Evolutionary conservation across 2,797 vertebrate species (phyloP).

Genomic region (Pagetopsis macropterus): DNA sequence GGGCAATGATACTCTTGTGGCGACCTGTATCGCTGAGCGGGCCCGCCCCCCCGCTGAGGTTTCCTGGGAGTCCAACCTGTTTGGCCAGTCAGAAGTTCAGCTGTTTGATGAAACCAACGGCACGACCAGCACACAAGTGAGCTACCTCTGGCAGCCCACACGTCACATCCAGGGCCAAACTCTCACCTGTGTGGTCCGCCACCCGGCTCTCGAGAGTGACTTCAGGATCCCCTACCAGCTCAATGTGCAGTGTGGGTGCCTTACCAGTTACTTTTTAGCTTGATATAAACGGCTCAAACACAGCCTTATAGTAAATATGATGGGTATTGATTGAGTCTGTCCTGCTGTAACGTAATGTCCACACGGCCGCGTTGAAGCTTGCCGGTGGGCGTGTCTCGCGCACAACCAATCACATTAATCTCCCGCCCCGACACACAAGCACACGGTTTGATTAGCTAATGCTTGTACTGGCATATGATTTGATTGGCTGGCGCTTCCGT

Average conservation of each 20-base stretch:
- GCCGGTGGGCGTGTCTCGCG: no score
- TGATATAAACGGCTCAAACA: constrained; percentile 10
- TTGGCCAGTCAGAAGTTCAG: constrained; percentile 90
- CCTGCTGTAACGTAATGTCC: constrained; percentile 3
- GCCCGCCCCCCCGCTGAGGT: constrained; percentile 93
- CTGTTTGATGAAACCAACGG: constrained; percentile 89
- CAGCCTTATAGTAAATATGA: neutral
- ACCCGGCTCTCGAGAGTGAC: constrained; percentile 91
- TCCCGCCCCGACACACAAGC: no score
- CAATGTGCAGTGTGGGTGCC: constrained; percentile 94
- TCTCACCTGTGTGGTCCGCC: constrained; percentile 93
- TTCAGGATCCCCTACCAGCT: constrained; percentile 90
- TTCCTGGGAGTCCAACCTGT: constrained; percentile 92
- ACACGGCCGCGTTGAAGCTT: no score
- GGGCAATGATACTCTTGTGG: constrained; percentile 92
- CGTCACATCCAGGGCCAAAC: constrained; percentile 90
- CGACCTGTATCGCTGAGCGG: constrained; percentile 92
- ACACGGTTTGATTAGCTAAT: no score
- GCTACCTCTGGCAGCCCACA: constrained; percentile 91
- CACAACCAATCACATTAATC: no score
- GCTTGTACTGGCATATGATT: no score
- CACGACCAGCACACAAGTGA: constrained; percentile 92
- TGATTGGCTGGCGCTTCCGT: no score
- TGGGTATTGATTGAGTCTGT: constrained; percentile 1
- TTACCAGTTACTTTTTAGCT: constrained; percentile 4